These are phyloP conservation scores for Cygnus buccinator DNA, from an alignment of 2,113 vertebrate genomes.

Conservation along the genomic window DNA sequence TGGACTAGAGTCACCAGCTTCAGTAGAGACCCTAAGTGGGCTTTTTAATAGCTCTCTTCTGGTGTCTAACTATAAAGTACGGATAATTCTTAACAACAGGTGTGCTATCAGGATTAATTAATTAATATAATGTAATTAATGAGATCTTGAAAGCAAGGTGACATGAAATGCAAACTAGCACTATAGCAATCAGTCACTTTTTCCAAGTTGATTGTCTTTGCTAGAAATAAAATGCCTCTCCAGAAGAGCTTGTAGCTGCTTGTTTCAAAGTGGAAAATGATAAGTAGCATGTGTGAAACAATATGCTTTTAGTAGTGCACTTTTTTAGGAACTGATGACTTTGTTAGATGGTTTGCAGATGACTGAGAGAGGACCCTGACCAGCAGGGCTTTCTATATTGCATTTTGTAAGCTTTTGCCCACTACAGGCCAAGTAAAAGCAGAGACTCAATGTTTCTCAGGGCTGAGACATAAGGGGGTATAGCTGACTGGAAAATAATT, in stretches of 20 bases:
- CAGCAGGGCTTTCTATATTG: neutral
- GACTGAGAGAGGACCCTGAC: neutral
- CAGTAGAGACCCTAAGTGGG: neutral
- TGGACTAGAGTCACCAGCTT: neutral
- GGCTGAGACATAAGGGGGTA: neutral
- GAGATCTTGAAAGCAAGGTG: constrained; percentile 68
- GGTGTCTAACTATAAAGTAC: constrained; percentile 14
- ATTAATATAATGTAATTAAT: constrained; percentile 71
- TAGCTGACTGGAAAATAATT: neutral
- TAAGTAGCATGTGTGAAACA: constrained; percentile 16
- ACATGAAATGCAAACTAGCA: constrained; percentile 61
- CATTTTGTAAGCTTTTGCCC: neutral
- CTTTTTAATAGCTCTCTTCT: neutral
- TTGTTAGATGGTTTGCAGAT: neutral
- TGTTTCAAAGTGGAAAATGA: constrained; percentile 24
- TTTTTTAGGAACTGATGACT: constrained; percentile 1
- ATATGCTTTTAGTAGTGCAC: neutral
- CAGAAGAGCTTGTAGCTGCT: constrained; percentile 30
- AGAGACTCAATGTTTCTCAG: neutral
- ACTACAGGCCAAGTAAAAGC: neutral
- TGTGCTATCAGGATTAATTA: constrained; percentile 67
- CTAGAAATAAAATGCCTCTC: neutral
- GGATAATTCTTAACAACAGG: constrained; percentile 64
- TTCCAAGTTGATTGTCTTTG: constrained; percentile 56
- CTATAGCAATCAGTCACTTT: constrained; percentile 57